Base-by-base conservation (phyloP, 1,140 invertebrate species). In the Cardiocondyla obscurior region DNA sequence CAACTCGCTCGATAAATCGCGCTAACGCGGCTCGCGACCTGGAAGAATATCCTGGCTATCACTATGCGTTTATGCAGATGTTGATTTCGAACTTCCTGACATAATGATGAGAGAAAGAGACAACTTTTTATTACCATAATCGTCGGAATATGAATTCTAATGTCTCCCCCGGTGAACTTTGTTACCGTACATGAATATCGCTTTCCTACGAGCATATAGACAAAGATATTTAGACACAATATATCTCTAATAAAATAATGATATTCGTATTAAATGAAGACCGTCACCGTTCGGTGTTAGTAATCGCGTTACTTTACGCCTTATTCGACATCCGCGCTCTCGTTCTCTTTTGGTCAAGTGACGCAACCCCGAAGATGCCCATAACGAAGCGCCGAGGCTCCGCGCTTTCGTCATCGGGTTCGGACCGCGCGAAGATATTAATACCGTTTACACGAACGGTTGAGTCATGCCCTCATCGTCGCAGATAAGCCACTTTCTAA, bases 401-500 rank as follows among this genome's bases (percentile, higher is more conserved):
- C 49, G 53, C 53, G 76, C 53, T 82, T 73, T 88, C 84, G 84
- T 77, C 77, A 76, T 44, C 49, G 25, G 25, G n/a, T 28, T 60
- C 25, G 19, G 67, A 28, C 64, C 74, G 19, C 67, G 22, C n/a
- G 44, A 51, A 73, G 82, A 83, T 85, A 87, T 88, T 85, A 82
- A 83, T 85, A 64, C 51, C 83, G 70, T 89, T 90, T 90, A 85
- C 72, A 83, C 81, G 67, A 89, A 84, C 70, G 65, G 86, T 90
- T 90, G 89, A 90, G 87, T 90, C 89, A 90, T 89, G 81, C 85
- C 87, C 87, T 82, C 85, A 88, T 90, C 88, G 83, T 85, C 65
- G 69, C 51, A 70, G 86, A 88, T 90, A 88, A 90, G 86, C 86
- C 89, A 90, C 90, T 90, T 90, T 90, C 90, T 90, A 90, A 90